These are phyloP conservation scores for Eurypyga helias DNA, from an alignment of 2,113 vertebrate genomes.

Conservation along the genomic window DNA sequence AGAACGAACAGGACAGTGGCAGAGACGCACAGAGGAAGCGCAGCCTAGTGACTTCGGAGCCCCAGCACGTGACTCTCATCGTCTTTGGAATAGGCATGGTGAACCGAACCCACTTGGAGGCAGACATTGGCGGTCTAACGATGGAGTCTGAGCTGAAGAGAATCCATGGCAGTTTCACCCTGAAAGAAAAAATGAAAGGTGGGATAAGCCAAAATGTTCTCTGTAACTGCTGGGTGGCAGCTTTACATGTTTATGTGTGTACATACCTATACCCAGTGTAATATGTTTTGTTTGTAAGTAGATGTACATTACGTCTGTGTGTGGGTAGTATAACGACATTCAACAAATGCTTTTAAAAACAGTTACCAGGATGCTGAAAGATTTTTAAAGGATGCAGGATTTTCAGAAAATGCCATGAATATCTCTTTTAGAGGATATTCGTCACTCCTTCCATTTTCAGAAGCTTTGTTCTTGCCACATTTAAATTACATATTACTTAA, in stretches of 20 bases:
- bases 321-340: neutral
- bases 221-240: rapidly evolving
- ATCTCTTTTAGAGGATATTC: neutral
- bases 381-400: neutral
- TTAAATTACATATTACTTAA: neutral
- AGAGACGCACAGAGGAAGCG: slow-evolving; percentile 83
- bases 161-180: slow-evolving; percentile 96
- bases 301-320: rapidly evolving
- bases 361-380: neutral
- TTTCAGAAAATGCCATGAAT: neutral
- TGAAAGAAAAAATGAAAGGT: slow-evolving; percentile 99
- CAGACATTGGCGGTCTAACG: slow-evolving; percentile 95
- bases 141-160: slow-evolving; percentile 98
- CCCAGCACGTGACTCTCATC: slow-evolving; percentile 94
- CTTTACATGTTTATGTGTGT: rapidly evolving
- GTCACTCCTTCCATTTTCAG: neutral
- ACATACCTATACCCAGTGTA: no score
- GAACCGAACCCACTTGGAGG: slow-evolving; percentile 95
- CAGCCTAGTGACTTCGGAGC: slow-evolving; percentile 89
- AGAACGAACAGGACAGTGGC: slow-evolving; percentile 89
- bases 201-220: neutral
- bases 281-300: neutral
- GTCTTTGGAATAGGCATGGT: slow-evolving; percentile 98
- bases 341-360: neutral
- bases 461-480: neutral